Evolutionary conservation across 2,888 invertebrate genomes (phyloP), one percentile per base, ranked within the genome.

Genomic region (Gryllus longicercus): DNA sequence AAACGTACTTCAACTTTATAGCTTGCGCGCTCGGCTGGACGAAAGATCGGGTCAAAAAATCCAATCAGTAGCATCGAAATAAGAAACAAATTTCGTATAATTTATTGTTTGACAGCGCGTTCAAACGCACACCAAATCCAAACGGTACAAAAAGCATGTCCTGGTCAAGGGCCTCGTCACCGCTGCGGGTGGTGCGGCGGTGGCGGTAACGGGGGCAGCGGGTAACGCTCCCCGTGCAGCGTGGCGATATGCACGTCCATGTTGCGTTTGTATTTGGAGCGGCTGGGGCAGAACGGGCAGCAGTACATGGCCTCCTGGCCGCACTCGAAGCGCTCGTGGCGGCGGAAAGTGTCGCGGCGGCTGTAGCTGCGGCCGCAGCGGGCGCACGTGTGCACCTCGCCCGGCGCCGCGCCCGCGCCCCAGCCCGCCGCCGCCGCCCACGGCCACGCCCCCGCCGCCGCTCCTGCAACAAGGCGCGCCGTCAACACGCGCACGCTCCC

Each of bases 191-290:
- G 38, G 38, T 38, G 38, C 38, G 38, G 38, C 38, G 38, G 38
- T 8, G 38, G 38, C 11, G 63, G 63, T 3, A n/a, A 14, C 63
- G 63, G 63, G 63, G 63, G 63, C 14, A n/a, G 63, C 14, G 14
- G 63, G 16, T 18, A 18, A 16, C 63, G 63, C 63, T 63, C 16
- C 16, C 16, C 63, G n/a, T 63, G 63, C 16, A 63, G n/a, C 63
- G 63, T 84, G 50, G 85, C 86, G 51, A 85, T 83, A 82, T 90
- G 90, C 51, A 89, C 87, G 11, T 85, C 88, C 50, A 89, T 84
- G 83, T 88, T 88, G 83, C 89, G 89, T 82, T 89, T 88, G 78
- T 88, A 86, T 82, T 88, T 89, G 83, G 89, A 88, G 76, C 83
- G 84, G 81, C 86, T 86, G 23, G 82, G 84, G 81, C 88, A 88